Conservation (phyloP, 2,888 invertebrate genomes). For the Eupeodes latifasciatus region DNA sequence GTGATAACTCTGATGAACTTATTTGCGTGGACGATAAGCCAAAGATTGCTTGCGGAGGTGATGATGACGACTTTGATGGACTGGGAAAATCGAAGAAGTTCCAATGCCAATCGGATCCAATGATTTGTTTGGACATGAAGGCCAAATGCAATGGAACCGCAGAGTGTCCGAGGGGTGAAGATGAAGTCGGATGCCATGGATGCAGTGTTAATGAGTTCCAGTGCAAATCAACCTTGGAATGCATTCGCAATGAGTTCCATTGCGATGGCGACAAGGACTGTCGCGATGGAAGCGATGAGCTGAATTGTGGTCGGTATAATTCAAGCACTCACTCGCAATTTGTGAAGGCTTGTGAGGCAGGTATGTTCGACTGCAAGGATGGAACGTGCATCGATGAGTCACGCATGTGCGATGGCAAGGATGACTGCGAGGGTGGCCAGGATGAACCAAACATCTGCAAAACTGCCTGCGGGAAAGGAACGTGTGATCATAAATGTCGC, state of each 20-base stretch:
- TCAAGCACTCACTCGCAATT: conserved; percentile 75
- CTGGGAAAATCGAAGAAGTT: conserved; percentile 78
- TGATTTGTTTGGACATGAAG: conserved; percentile 79
- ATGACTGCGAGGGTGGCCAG: conserved; percentile 88
- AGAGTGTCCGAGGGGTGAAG: conserved; percentile 90
- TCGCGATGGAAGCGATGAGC: conserved; percentile 90
- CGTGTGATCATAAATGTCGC: conserved; percentile 86
- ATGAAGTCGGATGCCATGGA: conserved; percentile 87
- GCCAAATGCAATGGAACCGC: conserved; percentile 87
- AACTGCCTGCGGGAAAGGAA: conserved; percentile 81
- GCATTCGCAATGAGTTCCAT: conserved; percentile 86
- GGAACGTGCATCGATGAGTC: conserved; percentile 88
- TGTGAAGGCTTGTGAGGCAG: conserved; percentile 79
- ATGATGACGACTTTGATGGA: conserved; percentile 74
- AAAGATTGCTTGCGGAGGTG: conserved; percentile 84
- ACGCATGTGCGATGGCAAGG: conserved; percentile 87
- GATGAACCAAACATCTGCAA: conserved; percentile 89
- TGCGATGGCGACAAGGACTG: conserved; percentile 89
- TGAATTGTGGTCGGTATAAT: conserved; percentile 83
- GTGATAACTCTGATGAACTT: conserved; percentile 86
- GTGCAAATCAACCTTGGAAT: conserved; percentile 87
- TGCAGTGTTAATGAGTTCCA: conserved; percentile 88
- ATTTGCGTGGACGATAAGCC: conserved; percentile 81
- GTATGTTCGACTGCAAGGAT: conserved; percentile 86
- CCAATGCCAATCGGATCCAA: conserved; percentile 81